phyloP scores from a whole-genome alignment of 2,797 vertebrate species.

The Caiman crocodilus region DNA sequence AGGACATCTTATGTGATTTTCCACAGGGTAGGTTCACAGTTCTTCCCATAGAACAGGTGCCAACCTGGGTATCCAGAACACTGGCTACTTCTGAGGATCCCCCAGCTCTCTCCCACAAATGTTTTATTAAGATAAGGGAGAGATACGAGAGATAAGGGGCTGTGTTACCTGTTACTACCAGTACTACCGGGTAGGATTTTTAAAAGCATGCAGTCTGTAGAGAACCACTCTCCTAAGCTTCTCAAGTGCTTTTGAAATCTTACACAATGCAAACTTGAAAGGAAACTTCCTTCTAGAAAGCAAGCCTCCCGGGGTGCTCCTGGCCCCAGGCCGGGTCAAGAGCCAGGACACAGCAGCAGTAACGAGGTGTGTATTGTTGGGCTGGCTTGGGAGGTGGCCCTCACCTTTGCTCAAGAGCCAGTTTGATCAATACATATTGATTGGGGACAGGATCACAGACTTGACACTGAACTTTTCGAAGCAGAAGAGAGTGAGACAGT shows the following conservation, averaged over 20 bases:
- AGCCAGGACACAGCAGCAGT: constrained; percentile 29
- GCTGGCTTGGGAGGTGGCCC: constrained; percentile 56
- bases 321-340: constrained; percentile 27
- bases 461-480: constrained; percentile 61
- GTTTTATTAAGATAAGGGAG: constrained; percentile 11
- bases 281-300: constrained; percentile 21
- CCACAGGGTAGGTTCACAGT: no score
- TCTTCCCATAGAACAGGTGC: background rate
- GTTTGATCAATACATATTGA: constrained; percentile 67
- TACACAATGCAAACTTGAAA: background rate
- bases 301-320: constrained; percentile 22
- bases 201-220: constrained; percentile 20
- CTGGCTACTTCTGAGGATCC: constrained; percentile 23
- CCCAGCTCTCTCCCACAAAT: background rate
- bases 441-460: constrained; percentile 65
- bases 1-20: no score
- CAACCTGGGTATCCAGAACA: constrained; percentile 2
- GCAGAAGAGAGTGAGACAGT: constrained; percentile 63
- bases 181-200: constrained; percentile 10
- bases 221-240: constrained; percentile 16
- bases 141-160: constrained; percentile 38
- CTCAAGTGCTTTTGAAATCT: constrained; percentile 39
- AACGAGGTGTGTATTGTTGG: constrained; percentile 68
- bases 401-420: constrained; percentile 61
- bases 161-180: constrained; percentile 43